Evolutionary conservation across 2,113 vertebrate genomes (phyloP), one percentile per base, ranked within the genome.

Genomic region (Leptosomus discolor): DNA sequence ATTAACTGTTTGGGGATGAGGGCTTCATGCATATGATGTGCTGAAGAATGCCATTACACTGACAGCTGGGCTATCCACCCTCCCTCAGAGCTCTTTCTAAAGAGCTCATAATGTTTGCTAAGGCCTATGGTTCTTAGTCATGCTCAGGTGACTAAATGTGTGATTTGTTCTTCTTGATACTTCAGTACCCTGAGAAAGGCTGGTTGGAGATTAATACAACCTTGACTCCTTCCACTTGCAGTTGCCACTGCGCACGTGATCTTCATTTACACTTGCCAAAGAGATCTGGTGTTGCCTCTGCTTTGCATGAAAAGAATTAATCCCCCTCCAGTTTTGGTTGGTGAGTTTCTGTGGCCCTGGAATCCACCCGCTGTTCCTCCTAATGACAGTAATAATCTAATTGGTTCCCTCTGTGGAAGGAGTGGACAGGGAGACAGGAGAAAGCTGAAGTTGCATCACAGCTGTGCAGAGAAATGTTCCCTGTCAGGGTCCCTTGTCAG

Each of bases 131-230:
- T 95, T 95, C 91, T 88, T 96, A 95, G 95, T 97, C 94, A 95
- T 96, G 96, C 95, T 97, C 90, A 95, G 96, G 95, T 94, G 96
- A 96, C 96, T 93, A 88, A 92, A 93, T 95, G 77, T 75, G 76
- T 95, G 88, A 97, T 96, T 93, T 94, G 95, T 95, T 92, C 94
- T 94, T 95, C 94, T 57, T 97, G 97, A 94, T 94, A 97, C 96
- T 96, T 94, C 96, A 97, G 96, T 95, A 97, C 96, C 95, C 96
- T 97, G 96, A 96, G 97, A 97, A 97, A 93, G 88, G 92, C 93
- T 94, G 78, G 82, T 15, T 83, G 93, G 92, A 93, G 94, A 97
- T 93, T 95, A 95, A 69, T 75, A 57, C 85, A 94, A 94, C 95
- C 90, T 97, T 90, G 92, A 82, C 53, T 96, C 51, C 74, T 85